Percentiles rank a stretch among this genome's conserved stretches.
phyloP scores from a whole-genome alignment of 2,797 vertebrate genomes.

The Galaxias olidus region DNA sequence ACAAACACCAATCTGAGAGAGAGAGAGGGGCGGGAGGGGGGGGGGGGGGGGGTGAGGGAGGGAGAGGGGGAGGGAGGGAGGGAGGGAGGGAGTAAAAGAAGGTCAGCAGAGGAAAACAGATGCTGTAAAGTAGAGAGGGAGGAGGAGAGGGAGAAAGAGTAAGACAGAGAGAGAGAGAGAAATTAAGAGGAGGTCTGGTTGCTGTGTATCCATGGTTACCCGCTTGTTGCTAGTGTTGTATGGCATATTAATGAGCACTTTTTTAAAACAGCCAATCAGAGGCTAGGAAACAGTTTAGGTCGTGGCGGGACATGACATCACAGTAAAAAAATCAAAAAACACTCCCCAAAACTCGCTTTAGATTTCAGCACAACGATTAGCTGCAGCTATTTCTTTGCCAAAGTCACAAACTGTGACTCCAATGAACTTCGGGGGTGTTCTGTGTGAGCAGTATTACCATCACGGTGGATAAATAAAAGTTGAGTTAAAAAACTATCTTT shows the following conservation, averaged over 20 bases:
- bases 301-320: constrained; percentile 14
- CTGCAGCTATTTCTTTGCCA: constrained; percentile 32
- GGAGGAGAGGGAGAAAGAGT: background rate
- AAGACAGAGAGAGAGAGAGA: background rate
- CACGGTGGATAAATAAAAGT: constrained; percentile 65
- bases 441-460: background rate
- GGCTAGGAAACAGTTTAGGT: constrained; percentile 34
- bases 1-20: constrained; percentile 13
- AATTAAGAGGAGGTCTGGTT: constrained; percentile 8
- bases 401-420: background rate
- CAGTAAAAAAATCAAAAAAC: constrained; percentile 21
- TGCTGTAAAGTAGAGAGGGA: background rate
- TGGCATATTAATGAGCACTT: constrained; percentile 45
- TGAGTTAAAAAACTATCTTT: constrained; percentile 29
- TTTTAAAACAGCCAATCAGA: constrained; percentile 27
- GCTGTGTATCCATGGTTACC: constrained; percentile 55
- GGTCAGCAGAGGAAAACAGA: constrained; percentile 8
- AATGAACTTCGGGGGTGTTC: too few relatives aligned
- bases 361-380: constrained; percentile 46
- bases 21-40: constrained; percentile 6
- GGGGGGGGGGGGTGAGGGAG: constrained; percentile 6
- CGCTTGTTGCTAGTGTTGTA: constrained; percentile 42
- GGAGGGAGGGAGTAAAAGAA: background rate
- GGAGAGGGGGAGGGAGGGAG: background rate
- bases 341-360: constrained; percentile 41